Conservation (phyloP, 2,797 vertebrate genomes). For the Melanotaenia maccullochi region DNA sequence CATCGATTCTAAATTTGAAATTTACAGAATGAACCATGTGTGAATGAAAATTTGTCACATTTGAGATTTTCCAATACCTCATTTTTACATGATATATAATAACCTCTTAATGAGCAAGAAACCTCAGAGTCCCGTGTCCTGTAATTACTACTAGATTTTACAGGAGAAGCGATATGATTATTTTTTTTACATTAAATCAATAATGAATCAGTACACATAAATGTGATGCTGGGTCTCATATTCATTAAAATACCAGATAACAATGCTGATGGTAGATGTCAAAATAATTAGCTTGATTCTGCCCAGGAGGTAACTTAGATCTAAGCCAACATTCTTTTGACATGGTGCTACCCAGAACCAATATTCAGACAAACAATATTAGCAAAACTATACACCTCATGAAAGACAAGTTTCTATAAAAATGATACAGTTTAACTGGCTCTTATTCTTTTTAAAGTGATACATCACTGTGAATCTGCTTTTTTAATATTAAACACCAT, state of each 20-base stretch:
- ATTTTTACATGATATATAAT: slow-evolving; percentile 25
- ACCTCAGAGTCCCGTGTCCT: neutral
- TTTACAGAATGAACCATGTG: slow-evolving; percentile 26
- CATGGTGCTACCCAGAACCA: neutral
- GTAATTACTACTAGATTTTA: slow-evolving; percentile 1
- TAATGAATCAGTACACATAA: slow-evolving; percentile 10
- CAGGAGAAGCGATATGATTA: neutral
- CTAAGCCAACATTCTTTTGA: slow-evolving; percentile 21
- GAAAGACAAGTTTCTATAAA: slow-evolving; percentile 33
- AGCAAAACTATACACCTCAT: slow-evolving; percentile 17
- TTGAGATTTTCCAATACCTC: slow-evolving; percentile 21
- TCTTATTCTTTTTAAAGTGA: slow-evolving; percentile 12
- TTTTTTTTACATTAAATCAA: neutral
- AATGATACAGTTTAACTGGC: neutral
- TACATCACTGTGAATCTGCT: neutral
- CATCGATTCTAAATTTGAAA: neutral
- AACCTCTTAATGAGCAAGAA: neutral
- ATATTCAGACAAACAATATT: slow-evolving; percentile 7
- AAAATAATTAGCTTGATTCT: slow-evolving; percentile 9
- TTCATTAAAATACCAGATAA: neutral
- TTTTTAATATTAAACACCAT: slow-evolving; percentile 10
- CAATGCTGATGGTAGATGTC: neutral
- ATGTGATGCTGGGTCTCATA: neutral
- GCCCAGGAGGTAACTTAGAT: slow-evolving; percentile 8
- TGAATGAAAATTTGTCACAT: slow-evolving; percentile 12